These are phyloP conservation scores for Biston betularia DNA, from an alignment of 2,888 invertebrate species.

Conservation along the genomic window DNA sequence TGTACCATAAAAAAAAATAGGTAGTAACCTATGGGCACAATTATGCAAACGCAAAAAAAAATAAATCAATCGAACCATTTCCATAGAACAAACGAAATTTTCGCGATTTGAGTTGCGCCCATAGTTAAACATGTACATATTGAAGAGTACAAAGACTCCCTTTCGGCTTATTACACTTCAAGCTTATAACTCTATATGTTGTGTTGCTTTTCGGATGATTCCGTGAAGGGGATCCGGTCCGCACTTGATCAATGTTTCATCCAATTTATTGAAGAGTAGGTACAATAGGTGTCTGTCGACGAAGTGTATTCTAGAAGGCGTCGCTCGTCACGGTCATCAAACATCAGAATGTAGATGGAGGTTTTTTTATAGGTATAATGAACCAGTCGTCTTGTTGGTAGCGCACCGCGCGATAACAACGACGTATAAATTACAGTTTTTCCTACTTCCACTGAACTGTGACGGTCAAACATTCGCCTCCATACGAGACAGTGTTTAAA, in stretches of 20 bases:
- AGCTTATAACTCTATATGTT: too few species aligned
- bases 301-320: slow-evolving; percentile 37
- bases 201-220: background rate
- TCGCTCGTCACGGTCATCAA: slow-evolving; percentile 47
- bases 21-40: too few species aligned
- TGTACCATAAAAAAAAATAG: too few species aligned
- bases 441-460: slow-evolving; percentile 39
- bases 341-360: slow-evolving; percentile 41
- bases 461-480: slow-evolving; percentile 33
- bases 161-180: too few species aligned
- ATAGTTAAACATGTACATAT: too few species aligned
- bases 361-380: slow-evolving; percentile 36
- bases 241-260: background rate
- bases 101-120: too few species aligned
- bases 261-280: background rate
- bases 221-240: background rate
- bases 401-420: slow-evolving; percentile 34
- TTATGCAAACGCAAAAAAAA: too few species aligned
- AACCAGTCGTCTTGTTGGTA: slow-evolving; percentile 24
- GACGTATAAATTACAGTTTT: slow-evolving; percentile 42
- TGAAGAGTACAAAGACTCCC: too few species aligned
- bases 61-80: too few species aligned
- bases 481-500: slow-evolving; percentile 39
- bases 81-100: too few species aligned
- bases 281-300: slow-evolving; percentile 10